These are phyloP conservation scores for Propithecus perrieri DNA, from an alignment of 2,797 vertebrate species.

Conservation along the genomic window DNA sequence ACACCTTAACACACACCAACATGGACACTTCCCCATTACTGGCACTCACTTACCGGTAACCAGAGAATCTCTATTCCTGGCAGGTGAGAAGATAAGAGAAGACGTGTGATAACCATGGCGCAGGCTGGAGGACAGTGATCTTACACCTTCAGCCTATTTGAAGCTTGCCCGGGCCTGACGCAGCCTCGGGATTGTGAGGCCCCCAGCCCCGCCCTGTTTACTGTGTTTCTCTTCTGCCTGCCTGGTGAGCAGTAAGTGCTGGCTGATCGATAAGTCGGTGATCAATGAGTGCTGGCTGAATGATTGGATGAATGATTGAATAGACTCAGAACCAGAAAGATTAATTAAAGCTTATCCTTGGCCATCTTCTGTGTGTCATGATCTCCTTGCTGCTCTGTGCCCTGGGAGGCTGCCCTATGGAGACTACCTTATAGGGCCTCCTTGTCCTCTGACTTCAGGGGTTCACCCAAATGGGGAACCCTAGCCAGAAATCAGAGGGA, in stretches of 20 bases:
- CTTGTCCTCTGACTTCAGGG: neutral
- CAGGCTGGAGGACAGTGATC: neutral
- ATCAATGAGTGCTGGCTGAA: neutral
- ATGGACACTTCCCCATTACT: neutral
- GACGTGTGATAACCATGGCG: neutral
- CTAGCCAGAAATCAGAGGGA: neutral
- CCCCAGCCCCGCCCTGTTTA: neutral
- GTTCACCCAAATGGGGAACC: neutral
- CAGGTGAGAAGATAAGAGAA: neutral
- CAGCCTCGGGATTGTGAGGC: neutral
- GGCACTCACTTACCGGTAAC: neutral
- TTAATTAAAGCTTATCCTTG: neutral
- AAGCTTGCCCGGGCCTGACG: neutral
- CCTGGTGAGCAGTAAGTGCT: neutral
- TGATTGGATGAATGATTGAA: neutral
- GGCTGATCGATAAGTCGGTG: neutral
- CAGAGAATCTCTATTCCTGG: neutral
- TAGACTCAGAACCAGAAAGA: neutral
- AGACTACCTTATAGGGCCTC: neutral
- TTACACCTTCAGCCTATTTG: neutral
- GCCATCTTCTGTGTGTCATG: neutral
- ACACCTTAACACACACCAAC: neutral
- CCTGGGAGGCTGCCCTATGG: neutral
- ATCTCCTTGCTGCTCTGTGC: neutral
- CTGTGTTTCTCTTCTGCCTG: neutral